Evolutionary conservation across 1,140 invertebrate genomes (phyloP), one percentile per base, ranked within the genome.

Genomic region (Zaprionus davidi): DNA sequence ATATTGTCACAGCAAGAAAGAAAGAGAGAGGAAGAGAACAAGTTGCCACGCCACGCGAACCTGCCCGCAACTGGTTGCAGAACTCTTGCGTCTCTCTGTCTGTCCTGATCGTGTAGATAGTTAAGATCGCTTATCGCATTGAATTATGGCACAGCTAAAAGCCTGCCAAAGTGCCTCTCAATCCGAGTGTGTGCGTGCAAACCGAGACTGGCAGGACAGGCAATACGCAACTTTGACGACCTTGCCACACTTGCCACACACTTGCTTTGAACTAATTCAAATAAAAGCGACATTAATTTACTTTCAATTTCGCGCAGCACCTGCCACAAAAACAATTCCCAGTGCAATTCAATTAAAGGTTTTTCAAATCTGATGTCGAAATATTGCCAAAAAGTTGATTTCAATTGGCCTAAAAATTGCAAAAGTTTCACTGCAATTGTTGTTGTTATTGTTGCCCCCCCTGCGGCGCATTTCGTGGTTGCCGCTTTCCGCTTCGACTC

Each of bases 71-170:
- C 67, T 71, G 46, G 28, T 49, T 51, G 46, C 9, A 12, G 76
- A 81, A 72, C 67, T 38, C 67, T 38, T 66, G 38, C 41, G 58
- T 75, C 72, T 68, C 60, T 53, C 75, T 56, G 53, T 34, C 68
- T 41, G 51, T 65, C 63, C 84, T 78, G 83, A 87, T 87, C 83
- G 83, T 87, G 83, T 87, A 87, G 83, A 87, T 87, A 87, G 83
- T 87, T 87, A 88, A 87, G 83, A 87, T 87, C 83, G 77, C 84
- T 87, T 87, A 87, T 87, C 83, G 77, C 31, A 41, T 81, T 87
- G 84, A 87, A 83, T 87, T 87, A 87, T 87, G 83, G 83, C 84
- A 80, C 80, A 87, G 83, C 74, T 87, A 87, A 87, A 87, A 87
- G 83, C 83, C 84, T 87, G 83, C 80, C 84, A 87, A 72, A 81